phyloP scores from a whole-genome alignment of 2,797 vertebrate species.

The Hypotaenidia philippensis region DNA sequence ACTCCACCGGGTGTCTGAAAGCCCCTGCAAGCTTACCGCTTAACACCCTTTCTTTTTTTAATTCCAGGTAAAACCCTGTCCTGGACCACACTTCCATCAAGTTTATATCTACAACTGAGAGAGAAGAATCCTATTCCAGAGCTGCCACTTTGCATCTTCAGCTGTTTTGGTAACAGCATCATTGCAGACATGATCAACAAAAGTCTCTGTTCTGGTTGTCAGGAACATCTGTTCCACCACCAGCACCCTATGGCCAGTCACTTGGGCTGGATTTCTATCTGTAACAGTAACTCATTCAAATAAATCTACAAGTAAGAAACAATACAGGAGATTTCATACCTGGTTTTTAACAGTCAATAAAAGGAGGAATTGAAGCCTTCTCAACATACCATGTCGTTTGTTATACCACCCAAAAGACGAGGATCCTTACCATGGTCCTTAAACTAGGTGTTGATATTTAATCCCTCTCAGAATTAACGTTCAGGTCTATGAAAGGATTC shows the following conservation, averaged over 20 bases:
- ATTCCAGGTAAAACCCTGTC: neutral
- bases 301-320: neutral
- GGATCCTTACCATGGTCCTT: neutral
- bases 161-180: neutral
- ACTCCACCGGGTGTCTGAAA: neutral
- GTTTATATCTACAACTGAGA: neutral
- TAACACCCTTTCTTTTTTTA: neutral
- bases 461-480: neutral
- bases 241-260: neutral
- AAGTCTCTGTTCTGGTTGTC: neutral
- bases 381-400: fast-evolving
- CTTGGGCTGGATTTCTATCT: neutral
- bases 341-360: neutral
- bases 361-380: neutral
- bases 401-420: fast-evolving
- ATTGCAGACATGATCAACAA: neutral
- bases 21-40: neutral
- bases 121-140: neutral
- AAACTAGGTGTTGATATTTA: neutral
- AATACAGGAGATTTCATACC: neutral
- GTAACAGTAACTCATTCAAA: neutral
- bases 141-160: neutral
- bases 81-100: neutral
- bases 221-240: neutral
- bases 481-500: neutral